Percentiles rank a stretch among this genome's conserved stretches.
Conservation (phyloP, 2,113 vertebrate genomes). For the Poeciliopsis prolifica region DNA sequence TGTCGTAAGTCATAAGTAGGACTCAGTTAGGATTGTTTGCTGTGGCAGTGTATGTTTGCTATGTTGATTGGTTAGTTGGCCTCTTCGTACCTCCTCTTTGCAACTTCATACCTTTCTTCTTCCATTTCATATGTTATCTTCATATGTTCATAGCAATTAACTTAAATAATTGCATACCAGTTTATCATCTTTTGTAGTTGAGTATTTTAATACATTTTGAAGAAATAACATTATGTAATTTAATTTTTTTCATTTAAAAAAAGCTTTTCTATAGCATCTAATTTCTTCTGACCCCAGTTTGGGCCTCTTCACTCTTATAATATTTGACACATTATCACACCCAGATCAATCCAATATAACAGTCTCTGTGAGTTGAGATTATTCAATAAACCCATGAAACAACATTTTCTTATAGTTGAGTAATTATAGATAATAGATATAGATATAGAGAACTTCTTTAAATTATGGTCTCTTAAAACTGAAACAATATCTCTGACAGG, state of each 20-base stretch:
- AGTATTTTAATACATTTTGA: too few species aligned
- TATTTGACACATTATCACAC: background rate
- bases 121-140: background rate
- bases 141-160: too few species aligned
- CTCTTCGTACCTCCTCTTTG: background rate
- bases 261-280: too few species aligned
- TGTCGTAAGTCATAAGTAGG: slow-evolving; percentile 1
- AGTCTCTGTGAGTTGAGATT: background rate
- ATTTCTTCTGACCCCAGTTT: too few species aligned
- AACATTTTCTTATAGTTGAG: background rate
- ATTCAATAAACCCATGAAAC: background rate
- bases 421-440: background rate
- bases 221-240: too few species aligned
- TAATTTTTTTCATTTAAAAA: too few species aligned
- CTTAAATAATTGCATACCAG: too few species aligned
- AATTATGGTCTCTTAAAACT: background rate
- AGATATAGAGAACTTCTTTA: background rate
- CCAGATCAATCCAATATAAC: background rate
- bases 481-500: background rate
- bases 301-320: background rate
- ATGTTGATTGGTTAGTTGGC: background rate
- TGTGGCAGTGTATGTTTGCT: background rate
- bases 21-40: background rate
- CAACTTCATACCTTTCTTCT: background rate
- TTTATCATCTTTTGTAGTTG: too few species aligned